Evolutionary conservation across 92 coral and sea anemone species (phyloP).

Genomic region (Umimayanthus kanabou): DNA sequence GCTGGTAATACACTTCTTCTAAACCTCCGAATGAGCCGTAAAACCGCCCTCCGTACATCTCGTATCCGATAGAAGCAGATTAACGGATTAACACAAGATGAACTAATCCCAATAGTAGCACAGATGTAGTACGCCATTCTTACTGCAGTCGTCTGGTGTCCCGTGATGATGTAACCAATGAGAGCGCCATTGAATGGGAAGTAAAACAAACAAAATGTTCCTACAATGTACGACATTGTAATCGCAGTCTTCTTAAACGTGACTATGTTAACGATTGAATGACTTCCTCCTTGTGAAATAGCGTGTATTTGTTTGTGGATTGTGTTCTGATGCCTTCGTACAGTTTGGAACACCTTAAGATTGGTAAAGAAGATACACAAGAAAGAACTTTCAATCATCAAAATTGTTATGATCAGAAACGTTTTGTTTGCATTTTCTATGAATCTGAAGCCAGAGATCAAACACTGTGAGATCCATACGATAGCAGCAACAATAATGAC

Average conservation of each 20-base stretch:
- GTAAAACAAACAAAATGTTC: slow-evolving; percentile 23
- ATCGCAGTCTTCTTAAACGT: neutral
- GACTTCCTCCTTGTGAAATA: neutral
- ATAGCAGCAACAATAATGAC: neutral
- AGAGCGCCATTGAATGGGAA: slow-evolving; percentile 3
- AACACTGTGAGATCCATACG: slow-evolving; percentile 10
- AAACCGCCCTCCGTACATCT: neutral
- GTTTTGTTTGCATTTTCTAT: neutral
- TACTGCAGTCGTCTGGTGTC: neutral
- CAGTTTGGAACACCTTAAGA: slow-evolving; percentile 19
- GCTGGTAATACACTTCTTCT: neutral
- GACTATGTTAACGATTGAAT: neutral
- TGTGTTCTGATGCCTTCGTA: neutral
- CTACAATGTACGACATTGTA: slow-evolving; percentile 23
- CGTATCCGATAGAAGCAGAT: slow-evolving; percentile 2
- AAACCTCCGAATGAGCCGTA: neutral
- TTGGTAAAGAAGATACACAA: neutral
- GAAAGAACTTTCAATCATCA: neutral
- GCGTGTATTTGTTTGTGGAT: neutral
- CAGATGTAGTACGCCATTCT: neutral
- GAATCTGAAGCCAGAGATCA: neutral
- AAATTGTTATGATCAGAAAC: slow-evolving; percentile 4
- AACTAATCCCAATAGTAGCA: slow-evolving; percentile 4
- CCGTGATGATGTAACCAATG: neutral
- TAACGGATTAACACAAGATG: slow-evolving; percentile 12